Base-by-base conservation (phyloP, 1,140 invertebrate genomes). In the Brachionus rotundiformis region DNA sequence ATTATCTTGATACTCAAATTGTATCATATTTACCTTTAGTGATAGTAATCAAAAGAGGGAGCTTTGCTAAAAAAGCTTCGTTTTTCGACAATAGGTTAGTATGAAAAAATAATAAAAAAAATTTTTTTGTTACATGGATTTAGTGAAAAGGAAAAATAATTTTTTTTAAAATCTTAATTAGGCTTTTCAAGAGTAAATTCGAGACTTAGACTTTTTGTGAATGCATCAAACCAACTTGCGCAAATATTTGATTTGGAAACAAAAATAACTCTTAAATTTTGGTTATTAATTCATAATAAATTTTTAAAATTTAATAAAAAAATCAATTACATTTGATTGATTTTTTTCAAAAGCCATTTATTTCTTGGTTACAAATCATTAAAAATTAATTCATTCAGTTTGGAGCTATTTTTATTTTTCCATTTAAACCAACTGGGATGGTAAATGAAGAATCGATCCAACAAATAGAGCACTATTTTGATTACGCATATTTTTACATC, bases 11-110 rank as follows among this genome's bases (percentile, higher is more conserved):
- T 54, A 19, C 19, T 54, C 47, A 0, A 19, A 54, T 54, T 54
- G n/a, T 23, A 54, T 54, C 47, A 54, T 54, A 54, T 54, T 54
- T 54, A 54, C 47, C 47, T 54, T 54, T 25, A 23, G 47, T 54
- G 16, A 54, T 19, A 54, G n/a, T 25, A 19, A 54, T 19, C 39
- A 54, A 54, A 54, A 49, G 47, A 54, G 47, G 47, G 19, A 54
- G 47, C 47, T 7, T 10, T 6, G 19, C 16, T 8, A 54, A 54
- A 54, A 23, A 54, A 25, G 0, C 23, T 54, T 54, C 8, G 19
- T 54, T 54, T 47, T 54, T 54, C 16, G 47, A 54, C 47, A 54
- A 54, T 8, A 25, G 47, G 47, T 19, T 54, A 16, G 23, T 54
- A 6, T 54, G 7, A 54, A 54, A 54, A 54, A n/a, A n/a, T n/a